A percentile compares a stretch with the other conserved stretches of the same genome.
These are phyloP conservation scores for Stratiolaelaps scimitus DNA, from an alignment of 1,140 invertebrate species.

Conservation along the genomic window DNA sequence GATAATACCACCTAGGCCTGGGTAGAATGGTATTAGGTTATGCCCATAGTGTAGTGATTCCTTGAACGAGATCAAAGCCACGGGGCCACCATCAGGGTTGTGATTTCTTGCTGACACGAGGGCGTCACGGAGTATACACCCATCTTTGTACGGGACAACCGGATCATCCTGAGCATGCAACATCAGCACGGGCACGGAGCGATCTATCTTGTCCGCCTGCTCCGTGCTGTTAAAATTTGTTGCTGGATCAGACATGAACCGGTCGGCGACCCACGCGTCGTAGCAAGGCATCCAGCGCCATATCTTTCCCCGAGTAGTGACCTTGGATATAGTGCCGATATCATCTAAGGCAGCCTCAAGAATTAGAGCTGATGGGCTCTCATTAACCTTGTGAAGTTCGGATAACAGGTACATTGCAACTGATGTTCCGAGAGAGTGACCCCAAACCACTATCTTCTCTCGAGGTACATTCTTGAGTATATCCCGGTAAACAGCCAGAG, in stretches of 20 bases:
- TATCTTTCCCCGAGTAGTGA: too few species aligned
- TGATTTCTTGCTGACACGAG: neutral
- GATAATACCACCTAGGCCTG: neutral
- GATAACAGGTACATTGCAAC: neutral
- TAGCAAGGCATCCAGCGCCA: slow-evolving; percentile 5
- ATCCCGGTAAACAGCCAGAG: slow-evolving; percentile 27
- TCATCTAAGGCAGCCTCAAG: slow-evolving; percentile 1
- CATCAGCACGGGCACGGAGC: neutral
- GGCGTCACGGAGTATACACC: neutral
- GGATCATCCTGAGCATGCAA: slow-evolving; percentile 3
- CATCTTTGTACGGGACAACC: neutral
- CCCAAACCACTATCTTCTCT: slow-evolving; percentile 27
- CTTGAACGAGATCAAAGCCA: neutral
- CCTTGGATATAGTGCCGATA: neutral
- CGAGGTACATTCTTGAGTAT: slow-evolving; percentile 5
- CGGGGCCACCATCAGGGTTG: neutral
- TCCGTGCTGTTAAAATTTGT: neutral
- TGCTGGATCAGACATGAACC: neutral
- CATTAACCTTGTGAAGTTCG: neutral
- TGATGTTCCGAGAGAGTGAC: slow-evolving; percentile 11
- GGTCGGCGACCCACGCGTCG: neutral
- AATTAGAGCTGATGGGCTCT: neutral
- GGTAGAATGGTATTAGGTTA: slow-evolving; percentile 1
- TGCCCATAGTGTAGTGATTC: neutral
- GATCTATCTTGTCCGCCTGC: neutral